A percentile compares a stretch with the other conserved stretches of the same genome.
These are phyloP conservation scores for Phlogophora meticulosa DNA, from an alignment of 2,888 invertebrate species.

Conservation along the genomic window DNA sequence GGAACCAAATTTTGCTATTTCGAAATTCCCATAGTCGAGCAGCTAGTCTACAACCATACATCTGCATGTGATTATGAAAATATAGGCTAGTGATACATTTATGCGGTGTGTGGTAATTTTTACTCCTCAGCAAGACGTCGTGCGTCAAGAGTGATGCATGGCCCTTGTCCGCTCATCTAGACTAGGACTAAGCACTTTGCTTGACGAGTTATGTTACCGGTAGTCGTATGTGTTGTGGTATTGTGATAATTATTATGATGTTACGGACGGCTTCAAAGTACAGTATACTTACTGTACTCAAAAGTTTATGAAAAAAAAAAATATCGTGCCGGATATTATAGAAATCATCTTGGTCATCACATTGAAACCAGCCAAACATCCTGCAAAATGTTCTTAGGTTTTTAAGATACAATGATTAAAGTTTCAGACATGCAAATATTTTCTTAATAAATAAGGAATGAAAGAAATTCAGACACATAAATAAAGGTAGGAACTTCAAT, in stretches of 20 bases:
- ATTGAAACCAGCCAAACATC: no score
- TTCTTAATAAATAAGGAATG: no score
- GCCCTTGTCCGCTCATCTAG: conserved; percentile 80
- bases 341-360: no score
- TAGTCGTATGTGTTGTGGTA: conserved; percentile 69
- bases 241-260: conserved; percentile 64
- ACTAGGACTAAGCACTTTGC: conserved; percentile 81
- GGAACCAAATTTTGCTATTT: conserved; percentile 30
- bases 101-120: conserved; percentile 76
- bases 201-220: conserved; percentile 77
- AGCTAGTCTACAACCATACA: conserved; percentile 22
- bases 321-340: no score
- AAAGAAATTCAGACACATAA: no score
- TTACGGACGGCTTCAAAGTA: conserved; percentile 6
- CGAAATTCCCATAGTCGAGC: conserved; percentile 25
- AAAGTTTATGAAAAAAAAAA: no score
- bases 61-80: conserved; percentile 65
- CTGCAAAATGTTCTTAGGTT: no score
- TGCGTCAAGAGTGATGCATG: conserved; percentile 80
- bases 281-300: no score
- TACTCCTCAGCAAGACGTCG: conserved; percentile 78
- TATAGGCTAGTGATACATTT: conserved; percentile 67
- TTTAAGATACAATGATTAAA: no score
- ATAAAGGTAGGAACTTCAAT: no score
- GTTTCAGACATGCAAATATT: no score